Base-by-base conservation (phyloP, 2,888 invertebrate species). In the Amiota mariae region DNA sequence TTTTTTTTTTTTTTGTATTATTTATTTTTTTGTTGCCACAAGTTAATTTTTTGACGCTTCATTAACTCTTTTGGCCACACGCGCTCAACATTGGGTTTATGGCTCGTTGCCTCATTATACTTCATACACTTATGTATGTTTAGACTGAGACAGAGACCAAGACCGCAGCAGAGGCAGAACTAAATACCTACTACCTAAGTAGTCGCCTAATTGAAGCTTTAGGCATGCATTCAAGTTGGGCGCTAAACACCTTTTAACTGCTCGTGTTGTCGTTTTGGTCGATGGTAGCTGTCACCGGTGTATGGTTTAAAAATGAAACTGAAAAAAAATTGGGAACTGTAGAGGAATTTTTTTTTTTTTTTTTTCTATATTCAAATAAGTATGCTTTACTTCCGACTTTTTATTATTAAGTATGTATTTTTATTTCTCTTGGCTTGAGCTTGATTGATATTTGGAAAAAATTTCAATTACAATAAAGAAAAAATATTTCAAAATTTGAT, bases 31-130 rank as follows among this genome's bases (percentile, higher is more conserved):
- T 64, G 48, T 48, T 76, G 73, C 76, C 81, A 76, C 75, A 86
- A 78, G 86, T 78, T 79, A 72, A 79, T 75, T 82, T 81, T 80
- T 85, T 80, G 85, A 86, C 87, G 85, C 88, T 88, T 87, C 83
- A 87, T 86, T 88, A 84, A 74, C 73, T 82, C 79, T 73, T 84
- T 70, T 82, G 88, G 81, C 87, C 87, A 87, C 88, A 87, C 88
- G 88, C 87, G 87, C 81, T 82, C 80, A 66, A 48, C 49, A 67
- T 10, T 71, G 36, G 36, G 61, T 24, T 68, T 72, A 51, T 51
- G 54, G 54, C 54, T 51, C 13, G 54, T n/a, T 51, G 51, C 51
- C 24, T 24, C 24, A 24, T 24, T 24, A 24, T 24, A 24, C 3
- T 24, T 24, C 3, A 24, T 24, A 24, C 24, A 24, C 24, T 24